These are phyloP conservation scores for Drosophila meridiana DNA, from an alignment of 2,888 invertebrate genomes.

Conservation along the genomic window DNA sequence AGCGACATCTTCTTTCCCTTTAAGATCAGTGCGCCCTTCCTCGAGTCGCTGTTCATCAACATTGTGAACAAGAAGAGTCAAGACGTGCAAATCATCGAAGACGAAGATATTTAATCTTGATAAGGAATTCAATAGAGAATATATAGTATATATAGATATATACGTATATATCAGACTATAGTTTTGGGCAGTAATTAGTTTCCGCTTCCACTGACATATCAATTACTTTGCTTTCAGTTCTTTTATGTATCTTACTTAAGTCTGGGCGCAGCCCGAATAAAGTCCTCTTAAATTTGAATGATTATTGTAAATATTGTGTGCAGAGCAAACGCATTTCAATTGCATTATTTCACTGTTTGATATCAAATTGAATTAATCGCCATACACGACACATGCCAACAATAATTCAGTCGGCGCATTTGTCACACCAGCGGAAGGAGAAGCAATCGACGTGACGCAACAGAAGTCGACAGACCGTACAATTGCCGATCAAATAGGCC, in stretches of 20 bases:
- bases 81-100: background rate
- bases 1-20: conserved; percentile 35
- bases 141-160: background rate
- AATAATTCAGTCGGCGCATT: conserved; percentile 16
- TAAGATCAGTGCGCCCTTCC: conserved; percentile 25
- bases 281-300: background rate
- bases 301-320: background rate
- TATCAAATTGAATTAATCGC: conserved; percentile 13
- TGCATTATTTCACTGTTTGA: background rate
- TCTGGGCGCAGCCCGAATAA: conserved; percentile 6
- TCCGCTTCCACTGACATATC: background rate
- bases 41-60: conserved; percentile 15
- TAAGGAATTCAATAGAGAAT: background rate
- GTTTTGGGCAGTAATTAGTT: background rate
- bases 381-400: conserved; percentile 24
- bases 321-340: background rate
- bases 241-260: conserved; percentile 1
- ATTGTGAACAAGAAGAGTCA: background rate
- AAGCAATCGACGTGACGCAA: conserved; percentile 3
- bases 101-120: conserved; percentile 18
- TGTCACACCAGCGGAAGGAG: conserved; percentile 4
- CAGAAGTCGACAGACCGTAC: conserved; percentile 33
- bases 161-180: background rate
- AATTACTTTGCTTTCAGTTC: background rate
- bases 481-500: conserved; percentile 36